Conservation (phyloP, 1,140 invertebrate genomes). For the Vollenhovia emeryi region DNA sequence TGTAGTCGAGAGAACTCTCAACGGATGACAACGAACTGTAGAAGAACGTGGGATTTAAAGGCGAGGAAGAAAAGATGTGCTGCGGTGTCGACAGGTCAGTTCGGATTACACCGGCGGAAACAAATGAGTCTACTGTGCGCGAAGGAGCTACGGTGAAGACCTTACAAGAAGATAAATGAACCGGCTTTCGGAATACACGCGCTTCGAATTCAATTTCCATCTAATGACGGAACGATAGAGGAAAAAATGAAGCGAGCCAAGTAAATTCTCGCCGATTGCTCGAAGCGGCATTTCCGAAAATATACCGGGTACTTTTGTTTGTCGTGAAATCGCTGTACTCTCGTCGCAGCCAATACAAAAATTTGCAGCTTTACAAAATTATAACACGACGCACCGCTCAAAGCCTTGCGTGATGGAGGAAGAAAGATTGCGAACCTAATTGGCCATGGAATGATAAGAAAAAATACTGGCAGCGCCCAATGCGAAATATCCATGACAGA, state of each 20-base stretch:
- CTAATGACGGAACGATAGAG: background rate
- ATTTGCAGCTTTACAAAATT: background rate
- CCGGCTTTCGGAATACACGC: constrained; percentile 32
- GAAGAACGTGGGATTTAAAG: constrained; percentile 18
- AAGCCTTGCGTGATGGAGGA: background rate
- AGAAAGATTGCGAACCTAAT: background rate
- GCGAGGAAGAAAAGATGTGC: constrained; percentile 64
- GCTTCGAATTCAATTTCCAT: constrained; percentile 46
- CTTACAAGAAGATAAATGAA: constrained; percentile 61
- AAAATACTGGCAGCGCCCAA: background rate
- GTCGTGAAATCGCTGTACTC: background rate
- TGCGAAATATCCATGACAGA: background rate
- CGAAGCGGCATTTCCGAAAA: background rate
- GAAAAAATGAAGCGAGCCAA: constrained; percentile 1
- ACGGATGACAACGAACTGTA: background rate
- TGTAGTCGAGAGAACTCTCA: background rate
- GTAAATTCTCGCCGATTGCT: background rate
- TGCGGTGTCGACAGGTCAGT: constrained; percentile 73
- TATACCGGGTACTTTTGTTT: background rate
- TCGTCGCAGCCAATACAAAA: background rate
- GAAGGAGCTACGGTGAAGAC: constrained; percentile 26
- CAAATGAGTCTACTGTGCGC: constrained; percentile 73
- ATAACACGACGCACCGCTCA: background rate
- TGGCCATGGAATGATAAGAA: background rate
- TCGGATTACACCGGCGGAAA: constrained; percentile 76